Percentiles rank a stretch among this genome's conserved stretches.
Evolutionary conservation across 2,797 vertebrate species (phyloP).

Genomic region (Luscinia luscinia): DNA sequence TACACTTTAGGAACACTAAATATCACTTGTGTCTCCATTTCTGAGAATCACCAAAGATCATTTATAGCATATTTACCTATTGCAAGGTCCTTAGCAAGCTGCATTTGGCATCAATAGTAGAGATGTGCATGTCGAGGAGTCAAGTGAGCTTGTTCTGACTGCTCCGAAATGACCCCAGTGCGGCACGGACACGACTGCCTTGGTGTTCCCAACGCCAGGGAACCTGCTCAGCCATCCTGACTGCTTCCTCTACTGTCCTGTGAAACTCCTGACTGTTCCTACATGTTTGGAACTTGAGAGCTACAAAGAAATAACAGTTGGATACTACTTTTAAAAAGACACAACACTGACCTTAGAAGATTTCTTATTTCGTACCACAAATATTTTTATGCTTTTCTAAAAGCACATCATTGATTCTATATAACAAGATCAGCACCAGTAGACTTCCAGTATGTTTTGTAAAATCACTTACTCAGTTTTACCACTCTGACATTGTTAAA

Average conservation of each 20-base stretch:
- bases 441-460: not conserved
- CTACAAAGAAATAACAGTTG: not conserved
- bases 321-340: not conserved
- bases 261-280: not conserved
- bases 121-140: rapidly evolving
- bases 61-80: not conserved
- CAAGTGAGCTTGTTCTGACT: rapidly evolving
- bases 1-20: not conserved
- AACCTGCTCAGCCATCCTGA: not conserved
- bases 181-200: rapidly evolving
- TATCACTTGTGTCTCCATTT: not conserved
- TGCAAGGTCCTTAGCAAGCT: not conserved
- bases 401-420: not conserved
- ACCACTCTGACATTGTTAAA: not conserved
- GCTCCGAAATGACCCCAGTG: not conserved
- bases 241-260: not conserved
- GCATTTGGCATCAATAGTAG: not conserved
- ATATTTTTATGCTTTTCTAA: not conserved
- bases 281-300: not conserved
- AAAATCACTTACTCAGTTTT: not conserved
- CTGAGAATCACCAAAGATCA: not conserved
- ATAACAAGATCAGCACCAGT: not conserved
- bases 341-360: not conserved
- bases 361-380: not conserved
- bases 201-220: too few relatives aligned